A percentile compares a stretch with the other conserved stretches of the same genome.
Evolutionary conservation across 2,113 vertebrate genomes (phyloP).

Genomic region (Engraulis encrasicolus): DNA sequence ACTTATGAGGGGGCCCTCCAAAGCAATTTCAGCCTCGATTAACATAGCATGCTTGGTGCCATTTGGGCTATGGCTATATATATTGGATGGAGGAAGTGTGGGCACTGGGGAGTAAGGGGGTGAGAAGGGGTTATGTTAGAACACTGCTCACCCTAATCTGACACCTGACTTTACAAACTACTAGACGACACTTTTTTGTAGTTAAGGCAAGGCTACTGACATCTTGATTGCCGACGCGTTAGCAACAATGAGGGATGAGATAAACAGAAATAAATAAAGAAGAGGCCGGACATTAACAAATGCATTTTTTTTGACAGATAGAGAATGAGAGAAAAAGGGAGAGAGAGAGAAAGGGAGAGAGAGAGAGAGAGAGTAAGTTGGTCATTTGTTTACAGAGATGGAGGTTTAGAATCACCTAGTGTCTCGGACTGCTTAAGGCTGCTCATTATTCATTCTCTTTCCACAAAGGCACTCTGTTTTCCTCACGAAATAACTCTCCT

Average conservation of each 20-base stretch:
- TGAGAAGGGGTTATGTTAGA: too few relatives aligned
- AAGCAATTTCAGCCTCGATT: conserved; percentile 91
- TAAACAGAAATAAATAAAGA: background rate
- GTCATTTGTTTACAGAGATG: background rate
- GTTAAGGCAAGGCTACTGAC: background rate
- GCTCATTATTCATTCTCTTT: background rate
- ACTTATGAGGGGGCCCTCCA: conserved; percentile 94
- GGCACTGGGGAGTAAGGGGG: conserved; percentile 68
- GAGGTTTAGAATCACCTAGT: too few relatives aligned
- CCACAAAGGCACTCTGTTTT: background rate
- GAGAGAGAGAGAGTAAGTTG: background rate
- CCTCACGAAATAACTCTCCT: background rate
- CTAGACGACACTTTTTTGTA: conserved; percentile 36
- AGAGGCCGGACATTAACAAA: background rate
- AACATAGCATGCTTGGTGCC: conserved; percentile 80
- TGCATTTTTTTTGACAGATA: too few relatives aligned
- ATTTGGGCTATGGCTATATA: conserved; percentile 89
- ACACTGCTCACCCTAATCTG: conserved; percentile 61
- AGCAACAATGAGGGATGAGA: background rate
- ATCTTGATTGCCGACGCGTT: conserved; percentile 22
- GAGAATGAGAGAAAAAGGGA: too few relatives aligned
- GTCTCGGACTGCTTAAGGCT: too few relatives aligned
- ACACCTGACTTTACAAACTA: conserved; percentile 74
- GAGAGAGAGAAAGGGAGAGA: background rate
- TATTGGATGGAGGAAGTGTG: conserved; percentile 79